Percentiles rank a stretch among this genome's conserved stretches.
Evolutionary conservation across 2,113 vertebrate genomes (phyloP).

Genomic region (Copsychus sechellarum): DNA sequence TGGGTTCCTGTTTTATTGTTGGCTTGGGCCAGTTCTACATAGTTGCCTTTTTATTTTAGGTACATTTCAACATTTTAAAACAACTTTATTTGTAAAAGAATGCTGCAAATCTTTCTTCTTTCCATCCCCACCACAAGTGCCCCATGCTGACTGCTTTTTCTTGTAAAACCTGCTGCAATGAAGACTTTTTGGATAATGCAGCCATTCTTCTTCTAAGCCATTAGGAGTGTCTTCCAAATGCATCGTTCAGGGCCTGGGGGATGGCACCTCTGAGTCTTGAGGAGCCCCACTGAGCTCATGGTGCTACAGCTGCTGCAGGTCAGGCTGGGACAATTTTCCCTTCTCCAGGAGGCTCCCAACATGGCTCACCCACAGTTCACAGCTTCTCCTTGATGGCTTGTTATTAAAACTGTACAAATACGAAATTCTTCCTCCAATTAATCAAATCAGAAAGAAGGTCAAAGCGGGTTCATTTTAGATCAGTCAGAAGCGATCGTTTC

Average conservation of each 20-base stretch:
- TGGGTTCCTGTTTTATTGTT: background rate
- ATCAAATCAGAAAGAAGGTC: background rate
- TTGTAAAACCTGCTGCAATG: background rate
- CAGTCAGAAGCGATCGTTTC: accelerated
- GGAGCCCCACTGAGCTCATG: background rate
- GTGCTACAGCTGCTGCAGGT: background rate
- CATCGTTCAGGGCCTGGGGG: accelerated
- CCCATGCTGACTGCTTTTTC: background rate
- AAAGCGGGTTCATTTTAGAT: background rate
- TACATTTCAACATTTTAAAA: background rate
- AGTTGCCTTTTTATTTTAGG: background rate
- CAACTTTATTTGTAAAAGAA: background rate
- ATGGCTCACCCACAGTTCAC: background rate
- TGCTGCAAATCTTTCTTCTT: background rate
- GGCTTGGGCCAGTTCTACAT: background rate
- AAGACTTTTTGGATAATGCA: background rate
- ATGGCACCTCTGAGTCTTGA: background rate
- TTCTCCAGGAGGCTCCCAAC: background rate
- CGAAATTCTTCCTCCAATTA: background rate
- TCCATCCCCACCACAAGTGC: background rate
- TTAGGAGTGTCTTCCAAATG: background rate
- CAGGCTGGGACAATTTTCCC: background rate
- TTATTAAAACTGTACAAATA: slow-evolving; percentile 9
- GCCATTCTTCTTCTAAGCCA: background rate
- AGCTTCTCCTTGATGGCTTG: background rate